Conservation (phyloP, 2,113 vertebrate species). For the Potamarius usumacintae region DNA sequence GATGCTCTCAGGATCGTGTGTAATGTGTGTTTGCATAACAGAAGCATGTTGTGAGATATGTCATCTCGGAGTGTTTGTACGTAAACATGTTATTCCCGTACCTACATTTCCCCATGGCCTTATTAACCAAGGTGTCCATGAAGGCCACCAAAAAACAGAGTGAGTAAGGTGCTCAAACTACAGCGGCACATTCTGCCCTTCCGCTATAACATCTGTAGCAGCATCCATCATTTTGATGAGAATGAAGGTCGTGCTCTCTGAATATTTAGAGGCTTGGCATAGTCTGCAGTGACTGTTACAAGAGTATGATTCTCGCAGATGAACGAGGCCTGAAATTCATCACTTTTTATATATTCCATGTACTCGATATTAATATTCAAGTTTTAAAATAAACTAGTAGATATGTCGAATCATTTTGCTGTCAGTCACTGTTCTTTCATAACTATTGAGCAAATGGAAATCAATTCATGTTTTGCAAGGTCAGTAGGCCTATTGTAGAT, state of each 20-base stretch:
- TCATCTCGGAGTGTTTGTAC: not conserved
- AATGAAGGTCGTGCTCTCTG: slow-evolving; percentile 21
- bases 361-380: slow-evolving; percentile 38
- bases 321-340: slow-evolving; percentile 56
- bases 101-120: slow-evolving; percentile 28
- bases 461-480: not conserved
- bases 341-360: slow-evolving; percentile 53
- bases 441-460: not conserved
- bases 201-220: not conserved
- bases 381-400: slow-evolving; percentile 62
- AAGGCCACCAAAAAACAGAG: slow-evolving; percentile 9
- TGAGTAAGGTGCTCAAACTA: slow-evolving; percentile 23
- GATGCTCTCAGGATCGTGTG: slow-evolving; percentile 48
- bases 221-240: not conserved
- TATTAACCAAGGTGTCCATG: slow-evolving; percentile 3
- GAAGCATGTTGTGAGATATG: not conserved
- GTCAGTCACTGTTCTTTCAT: not conserved
- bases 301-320: slow-evolving; percentile 22
- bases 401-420: not conserved
- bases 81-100: not conserved
- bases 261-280: not conserved
- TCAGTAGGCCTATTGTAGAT: not conserved
- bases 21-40: slow-evolving; percentile 29
- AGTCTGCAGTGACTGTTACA: slow-evolving; percentile 9
- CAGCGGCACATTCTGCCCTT: not conserved